Base-by-base conservation (phyloP, 2,888 invertebrate genomes). In the Himalopsyche japonica region DNA sequence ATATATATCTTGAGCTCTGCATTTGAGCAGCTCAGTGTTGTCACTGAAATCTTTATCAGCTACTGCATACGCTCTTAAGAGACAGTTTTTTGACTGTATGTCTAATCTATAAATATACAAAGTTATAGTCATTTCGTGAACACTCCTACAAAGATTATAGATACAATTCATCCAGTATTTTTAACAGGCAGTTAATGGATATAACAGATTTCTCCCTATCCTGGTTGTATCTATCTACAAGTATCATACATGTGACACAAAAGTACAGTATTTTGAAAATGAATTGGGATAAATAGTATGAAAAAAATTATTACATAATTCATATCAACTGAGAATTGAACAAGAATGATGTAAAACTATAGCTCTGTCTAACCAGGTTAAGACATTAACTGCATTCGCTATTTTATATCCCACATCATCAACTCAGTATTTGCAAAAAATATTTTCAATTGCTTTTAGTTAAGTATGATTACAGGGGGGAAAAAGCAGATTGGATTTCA, bases 1-100 rank as follows among this genome's bases (percentile, higher is more conserved):
- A 88, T 94, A 94, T 82, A 97, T 92, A 86, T 96, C 94, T 88
- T 93, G 93, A 7, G 95, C 94, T 80, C 96, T 93, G 87, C 93
- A 93, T 81, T 93, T 93, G 24, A 96, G 88, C 83, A 94, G 91
- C 86, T 94, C 94, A 0, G 94, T 95, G 85, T 94, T 95, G 87
- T 95, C 94, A 76, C 90, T 90, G 37, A 84, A 86, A 34, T 85
- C 93, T 89, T 95, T 95, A 88, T 95, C 95, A 1, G 95, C 93
- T 80, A 93, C 92, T 0, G 94, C 93, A 84, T 94, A 94, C 0
- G 95, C 94, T 88, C 93, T 93, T 88, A 93, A 93, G 85, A 95
- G 93, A 24, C 94, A 93, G 24, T 94, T 93, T 87, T 94, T 94
- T 0, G 94, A 93, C 86, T 94, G 94, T 88, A 86, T 80, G 78